Conservation (phyloP, 2,113 vertebrate species). For the Uria lomvia region DNA sequence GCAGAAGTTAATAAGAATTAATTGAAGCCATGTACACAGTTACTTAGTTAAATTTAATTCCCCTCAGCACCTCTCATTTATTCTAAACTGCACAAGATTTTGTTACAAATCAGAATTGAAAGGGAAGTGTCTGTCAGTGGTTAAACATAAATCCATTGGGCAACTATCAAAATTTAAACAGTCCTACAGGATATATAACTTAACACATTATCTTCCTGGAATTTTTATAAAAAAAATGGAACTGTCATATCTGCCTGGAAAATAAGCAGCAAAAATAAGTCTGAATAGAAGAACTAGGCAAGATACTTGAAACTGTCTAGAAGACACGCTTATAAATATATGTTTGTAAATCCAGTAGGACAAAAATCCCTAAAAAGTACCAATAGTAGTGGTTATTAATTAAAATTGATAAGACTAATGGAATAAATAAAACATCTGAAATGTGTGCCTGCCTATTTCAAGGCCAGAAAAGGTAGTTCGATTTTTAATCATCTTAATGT, state of each 20-base stretch:
- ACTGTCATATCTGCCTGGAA: background rate
- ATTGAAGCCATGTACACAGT: background rate
- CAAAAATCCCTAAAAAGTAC: background rate
- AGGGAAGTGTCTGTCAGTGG: background rate
- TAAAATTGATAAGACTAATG: background rate
- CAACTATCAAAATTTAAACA: conserved; percentile 10
- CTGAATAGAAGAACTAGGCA: background rate
- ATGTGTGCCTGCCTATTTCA: background rate
- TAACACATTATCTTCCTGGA: background rate
- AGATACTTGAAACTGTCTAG: background rate
- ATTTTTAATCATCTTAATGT: background rate
- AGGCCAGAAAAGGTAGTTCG: background rate
- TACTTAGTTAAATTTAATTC: background rate
- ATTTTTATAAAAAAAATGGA: background rate
- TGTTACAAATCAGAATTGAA: background rate
- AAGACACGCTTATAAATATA: background rate
- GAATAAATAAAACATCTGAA: background rate
- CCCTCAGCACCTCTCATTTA: background rate
- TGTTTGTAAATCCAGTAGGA: background rate
- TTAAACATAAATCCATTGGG: background rate
- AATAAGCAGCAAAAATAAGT: background rate
- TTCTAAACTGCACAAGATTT: background rate
- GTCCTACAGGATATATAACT: background rate
- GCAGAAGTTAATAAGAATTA: conserved; percentile 47
- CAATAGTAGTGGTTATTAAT: background rate